These are phyloP conservation scores for Hestina assimilis DNA, from an alignment of 1,140 invertebrate species.

Conservation along the genomic window DNA sequence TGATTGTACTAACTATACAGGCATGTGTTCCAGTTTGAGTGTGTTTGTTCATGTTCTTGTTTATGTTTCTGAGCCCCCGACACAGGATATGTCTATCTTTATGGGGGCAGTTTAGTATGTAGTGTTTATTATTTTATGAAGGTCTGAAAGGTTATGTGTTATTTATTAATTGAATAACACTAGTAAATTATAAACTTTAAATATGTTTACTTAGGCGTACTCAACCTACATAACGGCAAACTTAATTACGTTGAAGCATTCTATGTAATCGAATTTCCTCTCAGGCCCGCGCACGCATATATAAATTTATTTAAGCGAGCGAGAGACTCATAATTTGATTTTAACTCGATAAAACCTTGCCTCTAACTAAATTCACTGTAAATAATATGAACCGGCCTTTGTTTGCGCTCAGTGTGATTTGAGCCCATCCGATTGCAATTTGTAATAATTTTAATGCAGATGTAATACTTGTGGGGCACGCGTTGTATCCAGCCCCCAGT, in stretches of 20 bases:
- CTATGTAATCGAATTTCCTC: constrained; percentile 19
- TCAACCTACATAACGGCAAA: constrained; percentile 18
- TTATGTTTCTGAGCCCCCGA: too few species aligned
- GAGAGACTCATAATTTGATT: constrained; percentile 56
- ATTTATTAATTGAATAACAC: too few species aligned
- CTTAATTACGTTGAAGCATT: constrained; percentile 22
- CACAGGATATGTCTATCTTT: too few species aligned
- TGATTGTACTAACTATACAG: too few species aligned
- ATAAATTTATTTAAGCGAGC: constrained; percentile 45
- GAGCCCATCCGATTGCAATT: constrained; percentile 64
- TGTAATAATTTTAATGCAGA: constrained; percentile 70
- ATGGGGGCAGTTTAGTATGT: too few species aligned
- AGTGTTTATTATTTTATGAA: too few species aligned
- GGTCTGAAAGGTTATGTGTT: too few species aligned
- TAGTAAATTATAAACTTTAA: too few species aligned
- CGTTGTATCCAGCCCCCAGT: constrained; percentile 38
- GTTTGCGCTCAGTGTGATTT: constrained; percentile 56
- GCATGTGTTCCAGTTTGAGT: too few species aligned
- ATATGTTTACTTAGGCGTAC: not conserved
- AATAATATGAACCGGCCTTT: constrained; percentile 44
- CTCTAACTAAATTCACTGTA: constrained; percentile 51
- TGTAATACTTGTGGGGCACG: constrained; percentile 43
- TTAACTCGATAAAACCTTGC: constrained; percentile 50
- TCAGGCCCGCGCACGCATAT: constrained; percentile 14
- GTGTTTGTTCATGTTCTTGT: too few species aligned